These are phyloP conservation scores for Xenus cinereus DNA, from an alignment of 2,113 vertebrate genomes.

Conservation along the genomic window DNA sequence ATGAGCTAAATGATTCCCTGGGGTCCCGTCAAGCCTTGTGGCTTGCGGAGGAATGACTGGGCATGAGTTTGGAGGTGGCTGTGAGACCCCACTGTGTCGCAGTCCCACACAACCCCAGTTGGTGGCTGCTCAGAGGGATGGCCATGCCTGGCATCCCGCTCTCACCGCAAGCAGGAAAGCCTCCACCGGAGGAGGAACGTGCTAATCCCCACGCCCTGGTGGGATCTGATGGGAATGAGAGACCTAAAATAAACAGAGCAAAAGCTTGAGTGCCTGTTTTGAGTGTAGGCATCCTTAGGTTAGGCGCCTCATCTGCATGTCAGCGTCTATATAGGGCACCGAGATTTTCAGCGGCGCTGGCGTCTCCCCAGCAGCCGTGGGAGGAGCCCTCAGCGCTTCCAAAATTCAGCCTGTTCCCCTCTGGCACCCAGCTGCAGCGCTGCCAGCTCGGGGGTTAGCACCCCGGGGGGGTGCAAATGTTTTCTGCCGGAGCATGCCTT, in stretches of 20 bases:
- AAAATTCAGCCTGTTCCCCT: not conserved
- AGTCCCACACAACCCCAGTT: accelerated
- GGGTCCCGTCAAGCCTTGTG: accelerated
- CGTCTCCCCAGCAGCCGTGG: not conserved
- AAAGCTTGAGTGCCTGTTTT: not conserved
- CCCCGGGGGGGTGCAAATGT: accelerated
- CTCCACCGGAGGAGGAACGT: not conserved
- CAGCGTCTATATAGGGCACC: slow-evolving; percentile 32
- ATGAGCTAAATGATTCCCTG: not conserved
- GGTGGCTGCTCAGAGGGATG: not conserved
- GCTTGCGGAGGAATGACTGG: not conserved
- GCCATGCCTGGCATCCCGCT: not conserved
- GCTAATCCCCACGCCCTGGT: not conserved
- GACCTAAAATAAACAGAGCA: not conserved
- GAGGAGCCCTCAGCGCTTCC: not conserved
- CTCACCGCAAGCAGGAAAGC: not conserved
- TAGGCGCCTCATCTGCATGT: not conserved
- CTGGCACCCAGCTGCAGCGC: not conserved
- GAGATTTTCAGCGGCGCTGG: not conserved
- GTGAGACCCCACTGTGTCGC: accelerated
- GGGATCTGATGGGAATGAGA: not conserved
- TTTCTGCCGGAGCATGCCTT: accelerated
- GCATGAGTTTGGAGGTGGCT: not conserved
- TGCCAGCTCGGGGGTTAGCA: not conserved
- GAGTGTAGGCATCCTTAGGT: not conserved